Conservation (phyloP, 2,888 invertebrate genomes). For the Pediacus dermestoides region DNA sequence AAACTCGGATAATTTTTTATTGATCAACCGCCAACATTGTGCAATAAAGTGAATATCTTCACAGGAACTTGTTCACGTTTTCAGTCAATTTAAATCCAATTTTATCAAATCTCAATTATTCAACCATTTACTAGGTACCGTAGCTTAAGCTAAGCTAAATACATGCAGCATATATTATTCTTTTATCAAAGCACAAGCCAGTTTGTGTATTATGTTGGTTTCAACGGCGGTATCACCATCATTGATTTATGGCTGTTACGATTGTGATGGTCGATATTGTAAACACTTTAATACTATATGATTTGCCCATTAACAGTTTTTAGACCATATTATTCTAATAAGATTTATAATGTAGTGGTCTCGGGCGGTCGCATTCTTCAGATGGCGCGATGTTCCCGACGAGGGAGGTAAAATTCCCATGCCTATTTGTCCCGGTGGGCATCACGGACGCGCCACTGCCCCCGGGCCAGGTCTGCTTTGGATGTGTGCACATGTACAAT, state of each 20-base stretch:
- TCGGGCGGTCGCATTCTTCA: constrained; percentile 2
- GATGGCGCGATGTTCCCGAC: constrained; percentile 7
- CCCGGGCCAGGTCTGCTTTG: not conserved
- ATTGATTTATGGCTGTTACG: constrained; percentile 29
- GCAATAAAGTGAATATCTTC: too few relatives aligned
- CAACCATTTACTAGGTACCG: too few relatives aligned
- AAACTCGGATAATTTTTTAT: too few relatives aligned
- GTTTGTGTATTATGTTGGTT: too few relatives aligned
- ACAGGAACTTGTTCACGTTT: too few relatives aligned
- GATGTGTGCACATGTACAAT: not conserved
- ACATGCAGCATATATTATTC: constrained; percentile 8
- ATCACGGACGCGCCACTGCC: constrained; percentile 21
- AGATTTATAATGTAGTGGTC: constrained; percentile 15
- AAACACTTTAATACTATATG: constrained; percentile 27
- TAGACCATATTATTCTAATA: constrained; percentile 20
- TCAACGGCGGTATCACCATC: too few relatives aligned
- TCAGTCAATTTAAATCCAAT: too few relatives aligned
- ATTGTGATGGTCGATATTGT: constrained; percentile 31
- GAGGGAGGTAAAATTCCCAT: constrained; percentile 24
- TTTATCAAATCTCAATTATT: too few relatives aligned
- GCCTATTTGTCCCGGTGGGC: constrained; percentile 26
- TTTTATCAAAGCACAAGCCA: constrained; percentile 4
- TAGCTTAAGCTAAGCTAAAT: too few relatives aligned
- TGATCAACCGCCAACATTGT: too few relatives aligned
- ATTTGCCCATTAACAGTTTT: constrained; percentile 26